Percentiles rank a stretch among this genome's conserved stretches.
These are phyloP conservation scores for Heteractis magnifica DNA, from an alignment of 92 coral and sea anemone genomes.

Conservation along the genomic window DNA sequence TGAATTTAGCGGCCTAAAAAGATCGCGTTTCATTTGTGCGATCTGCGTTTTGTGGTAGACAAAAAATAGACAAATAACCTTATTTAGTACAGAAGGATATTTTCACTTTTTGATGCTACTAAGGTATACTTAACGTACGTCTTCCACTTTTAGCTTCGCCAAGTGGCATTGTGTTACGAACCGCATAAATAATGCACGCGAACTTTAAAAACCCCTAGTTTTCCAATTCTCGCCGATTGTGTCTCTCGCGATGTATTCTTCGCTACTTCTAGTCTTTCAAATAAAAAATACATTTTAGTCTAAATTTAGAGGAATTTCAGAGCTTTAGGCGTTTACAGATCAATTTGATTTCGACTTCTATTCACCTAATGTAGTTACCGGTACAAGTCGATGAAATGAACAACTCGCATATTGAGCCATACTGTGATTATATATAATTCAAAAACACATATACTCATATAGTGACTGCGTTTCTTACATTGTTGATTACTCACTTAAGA, in stretches of 20 bases:
- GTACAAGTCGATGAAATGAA: not conserved
- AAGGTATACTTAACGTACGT: constrained; percentile 1
- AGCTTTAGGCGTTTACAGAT: not conserved
- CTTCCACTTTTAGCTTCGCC: not conserved
- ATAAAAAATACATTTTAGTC: not conserved
- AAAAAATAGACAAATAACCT: not conserved
- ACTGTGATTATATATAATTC: not conserved
- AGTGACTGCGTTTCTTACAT: not conserved
- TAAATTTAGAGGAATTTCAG: not conserved
- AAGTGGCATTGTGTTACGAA: not conserved
- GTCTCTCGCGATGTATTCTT: not conserved
- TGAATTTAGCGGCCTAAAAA: not conserved
- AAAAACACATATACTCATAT: not conserved
- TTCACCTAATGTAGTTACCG: not conserved
- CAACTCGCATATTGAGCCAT: not conserved
- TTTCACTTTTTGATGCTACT: not conserved
- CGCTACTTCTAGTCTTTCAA: too few species aligned
- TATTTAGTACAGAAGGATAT: not conserved
- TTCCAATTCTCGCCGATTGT: not conserved
- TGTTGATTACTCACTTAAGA: constrained; percentile 6
- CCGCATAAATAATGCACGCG: not conserved
- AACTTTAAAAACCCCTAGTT: not conserved
- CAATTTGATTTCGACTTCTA: not conserved
- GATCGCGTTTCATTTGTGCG: constrained; percentile 5
- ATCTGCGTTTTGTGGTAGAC: not conserved